phyloP scores from a whole-genome alignment of 1,140 invertebrate genomes.

The Protaetia brevitarsis region DNA sequence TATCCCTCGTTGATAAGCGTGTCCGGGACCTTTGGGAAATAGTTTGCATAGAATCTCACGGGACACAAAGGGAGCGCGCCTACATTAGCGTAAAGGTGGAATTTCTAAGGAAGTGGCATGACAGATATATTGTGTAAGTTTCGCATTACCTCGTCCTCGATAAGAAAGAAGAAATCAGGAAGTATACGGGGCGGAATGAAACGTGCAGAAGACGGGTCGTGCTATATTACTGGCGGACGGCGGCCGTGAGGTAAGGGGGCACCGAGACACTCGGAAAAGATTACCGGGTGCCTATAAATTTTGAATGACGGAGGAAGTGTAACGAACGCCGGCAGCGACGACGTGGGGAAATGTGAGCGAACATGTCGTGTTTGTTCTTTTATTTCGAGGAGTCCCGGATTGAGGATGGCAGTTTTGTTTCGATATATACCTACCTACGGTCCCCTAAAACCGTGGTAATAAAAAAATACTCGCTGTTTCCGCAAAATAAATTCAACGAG shows the following conservation, averaged over 20 bases:
- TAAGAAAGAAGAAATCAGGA: not conserved
- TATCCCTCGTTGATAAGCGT: not conserved
- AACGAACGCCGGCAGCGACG: not conserved
- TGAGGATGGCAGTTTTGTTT: not conserved
- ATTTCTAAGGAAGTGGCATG: not conserved
- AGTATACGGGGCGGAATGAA: not conserved
- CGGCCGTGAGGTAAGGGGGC: too few relatives aligned
- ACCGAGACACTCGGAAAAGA: not conserved
- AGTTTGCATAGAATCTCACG: not conserved
- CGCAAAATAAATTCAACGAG: not conserved
- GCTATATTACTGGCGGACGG: too few relatives aligned
- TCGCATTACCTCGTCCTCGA: not conserved
- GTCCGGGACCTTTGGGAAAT: not conserved
- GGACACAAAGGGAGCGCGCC: not conserved
- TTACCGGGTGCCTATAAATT: not conserved
- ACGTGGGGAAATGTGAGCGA: not conserved
- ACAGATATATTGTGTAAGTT: conserved; percentile 13
- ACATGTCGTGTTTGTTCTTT: not conserved
- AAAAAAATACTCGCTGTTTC: not conserved
- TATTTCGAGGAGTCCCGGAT: not conserved
- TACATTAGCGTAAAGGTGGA: conserved; percentile 8
- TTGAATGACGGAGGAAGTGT: not conserved
- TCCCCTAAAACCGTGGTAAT: not conserved
- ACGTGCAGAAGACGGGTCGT: not conserved
- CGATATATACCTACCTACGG: not conserved